Evolutionary conservation across 2,113 vertebrate genomes (phyloP).

Genomic region (Percopsis transmontana): DNA sequence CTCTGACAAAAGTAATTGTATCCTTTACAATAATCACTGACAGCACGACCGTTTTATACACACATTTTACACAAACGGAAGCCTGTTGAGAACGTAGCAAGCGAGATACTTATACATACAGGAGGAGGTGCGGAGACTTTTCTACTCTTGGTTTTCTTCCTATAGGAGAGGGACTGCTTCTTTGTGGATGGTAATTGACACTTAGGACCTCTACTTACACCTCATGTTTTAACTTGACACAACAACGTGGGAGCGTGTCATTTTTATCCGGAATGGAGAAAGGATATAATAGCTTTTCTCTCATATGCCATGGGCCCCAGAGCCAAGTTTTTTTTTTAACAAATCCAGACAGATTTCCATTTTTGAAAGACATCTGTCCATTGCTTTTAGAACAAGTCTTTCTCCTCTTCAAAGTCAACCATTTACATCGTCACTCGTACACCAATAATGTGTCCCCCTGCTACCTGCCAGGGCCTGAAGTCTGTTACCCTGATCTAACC

Average conservation of each 20-base stretch:
- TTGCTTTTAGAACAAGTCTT: conserved; percentile 52
- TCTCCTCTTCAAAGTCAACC: conserved; percentile 58
- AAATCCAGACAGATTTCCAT: conserved; percentile 55
- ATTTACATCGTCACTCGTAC: conserved; percentile 65
- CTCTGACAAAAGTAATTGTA: conserved; percentile 61
- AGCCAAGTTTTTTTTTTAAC: conserved; percentile 49
- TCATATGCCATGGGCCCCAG: conserved; percentile 8
- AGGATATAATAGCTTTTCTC: conserved; percentile 8
- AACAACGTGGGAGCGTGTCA: background rate
- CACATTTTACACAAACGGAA: conserved; percentile 44
- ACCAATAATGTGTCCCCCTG: conserved; percentile 54
- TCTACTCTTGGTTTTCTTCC: conserved; percentile 22
- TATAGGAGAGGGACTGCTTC: conserved; percentile 41
- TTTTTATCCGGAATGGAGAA: background rate
- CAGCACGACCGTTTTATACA: conserved; percentile 40
- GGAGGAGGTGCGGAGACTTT: conserved; percentile 31
- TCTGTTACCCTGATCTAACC: conserved; percentile 62
- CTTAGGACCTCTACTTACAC: conserved; percentile 42
- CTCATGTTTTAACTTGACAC: conserved; percentile 40
- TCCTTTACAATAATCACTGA: conserved; percentile 61
- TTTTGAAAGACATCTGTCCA: conserved; percentile 65
- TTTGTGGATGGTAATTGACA: conserved; percentile 56
- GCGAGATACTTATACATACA: conserved; percentile 44
- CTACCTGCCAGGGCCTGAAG: conserved; percentile 63
- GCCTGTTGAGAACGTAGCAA: conserved; percentile 53